These are phyloP conservation scores for Drosophila tani DNA, from an alignment of 1,140 invertebrate species.

Conservation along the genomic window DNA sequence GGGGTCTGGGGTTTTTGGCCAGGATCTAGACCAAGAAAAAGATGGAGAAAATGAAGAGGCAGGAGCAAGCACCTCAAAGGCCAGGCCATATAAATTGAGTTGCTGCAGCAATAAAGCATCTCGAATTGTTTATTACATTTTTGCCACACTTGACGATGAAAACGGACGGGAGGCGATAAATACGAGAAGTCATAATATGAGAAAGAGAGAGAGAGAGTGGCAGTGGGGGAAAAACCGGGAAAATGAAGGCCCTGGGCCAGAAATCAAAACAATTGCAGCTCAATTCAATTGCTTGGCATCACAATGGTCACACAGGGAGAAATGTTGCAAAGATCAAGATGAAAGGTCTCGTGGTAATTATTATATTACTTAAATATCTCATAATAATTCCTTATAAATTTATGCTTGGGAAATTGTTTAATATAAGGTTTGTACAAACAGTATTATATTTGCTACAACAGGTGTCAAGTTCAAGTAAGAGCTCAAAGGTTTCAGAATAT, in stretches of 20 bases:
- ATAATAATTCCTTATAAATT: too few relatives aligned
- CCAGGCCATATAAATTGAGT: slow-evolving; percentile 74
- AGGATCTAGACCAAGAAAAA: slow-evolving; percentile 6
- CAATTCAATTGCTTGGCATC: slow-evolving; percentile 73
- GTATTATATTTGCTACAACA: too few relatives aligned
- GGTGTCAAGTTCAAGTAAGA: too few relatives aligned
- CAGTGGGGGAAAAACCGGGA: slow-evolving; percentile 6
- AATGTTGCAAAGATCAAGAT: background rate
- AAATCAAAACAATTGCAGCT: slow-evolving; percentile 83
- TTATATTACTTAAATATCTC: background rate
- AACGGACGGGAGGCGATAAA: slow-evolving; percentile 67
- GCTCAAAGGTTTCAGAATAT: too few relatives aligned
- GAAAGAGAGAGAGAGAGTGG: slow-evolving; percentile 2
- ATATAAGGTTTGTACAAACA: too few relatives aligned
- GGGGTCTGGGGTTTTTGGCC: background rate
- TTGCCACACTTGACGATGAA: slow-evolving; percentile 68
- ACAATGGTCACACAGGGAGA: slow-evolving; percentile 16
- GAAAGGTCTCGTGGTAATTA: background rate
- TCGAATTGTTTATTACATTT: slow-evolving; percentile 81
- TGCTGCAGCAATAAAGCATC: slow-evolving; percentile 73
- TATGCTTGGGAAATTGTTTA: too few relatives aligned
- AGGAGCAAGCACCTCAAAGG: slow-evolving; percentile 63
- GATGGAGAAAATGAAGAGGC: slow-evolving; percentile 7
- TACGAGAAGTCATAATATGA: slow-evolving; percentile 49
- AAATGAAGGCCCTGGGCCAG: slow-evolving; percentile 68